phyloP scores from a whole-genome alignment of 2,113 vertebrate genomes.

The Trogon surrucura region DNA sequence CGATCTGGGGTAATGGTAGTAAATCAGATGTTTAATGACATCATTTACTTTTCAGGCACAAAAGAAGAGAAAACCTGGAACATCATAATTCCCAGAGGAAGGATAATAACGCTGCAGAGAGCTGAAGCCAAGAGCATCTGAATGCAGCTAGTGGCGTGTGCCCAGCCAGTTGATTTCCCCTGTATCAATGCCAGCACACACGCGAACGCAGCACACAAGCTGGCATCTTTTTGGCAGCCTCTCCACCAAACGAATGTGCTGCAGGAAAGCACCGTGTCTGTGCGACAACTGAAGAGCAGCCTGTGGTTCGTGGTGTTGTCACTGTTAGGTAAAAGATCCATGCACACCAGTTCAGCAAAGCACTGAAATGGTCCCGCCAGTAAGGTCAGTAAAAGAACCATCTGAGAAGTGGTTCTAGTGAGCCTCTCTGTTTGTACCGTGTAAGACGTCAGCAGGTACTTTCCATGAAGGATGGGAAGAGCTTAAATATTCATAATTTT shows the following conservation, averaged over 20 bases:
- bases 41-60: neutral
- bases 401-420: neutral
- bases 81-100: neutral
- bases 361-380: neutral
- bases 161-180: neutral
- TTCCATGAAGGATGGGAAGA: neutral
- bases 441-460: neutral
- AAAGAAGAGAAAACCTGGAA: neutral
- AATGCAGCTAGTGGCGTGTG: neutral
- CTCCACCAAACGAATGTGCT: neutral
- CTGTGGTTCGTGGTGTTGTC: neutral
- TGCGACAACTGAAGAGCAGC: neutral
- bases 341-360: neutral
- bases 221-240: neutral
- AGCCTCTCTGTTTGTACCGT: neutral
- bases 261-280: neutral
- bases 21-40: neutral
- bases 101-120: neutral
- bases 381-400: neutral
- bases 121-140: neutral
- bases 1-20: neutral
- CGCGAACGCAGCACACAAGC: neutral
- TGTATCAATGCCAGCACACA: neutral
- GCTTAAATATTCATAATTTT: neutral
- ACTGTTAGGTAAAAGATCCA: neutral